These are phyloP conservation scores for Synchiropus splendidus DNA, from an alignment of 2,113 vertebrate genomes.

Conservation along the genomic window DNA sequence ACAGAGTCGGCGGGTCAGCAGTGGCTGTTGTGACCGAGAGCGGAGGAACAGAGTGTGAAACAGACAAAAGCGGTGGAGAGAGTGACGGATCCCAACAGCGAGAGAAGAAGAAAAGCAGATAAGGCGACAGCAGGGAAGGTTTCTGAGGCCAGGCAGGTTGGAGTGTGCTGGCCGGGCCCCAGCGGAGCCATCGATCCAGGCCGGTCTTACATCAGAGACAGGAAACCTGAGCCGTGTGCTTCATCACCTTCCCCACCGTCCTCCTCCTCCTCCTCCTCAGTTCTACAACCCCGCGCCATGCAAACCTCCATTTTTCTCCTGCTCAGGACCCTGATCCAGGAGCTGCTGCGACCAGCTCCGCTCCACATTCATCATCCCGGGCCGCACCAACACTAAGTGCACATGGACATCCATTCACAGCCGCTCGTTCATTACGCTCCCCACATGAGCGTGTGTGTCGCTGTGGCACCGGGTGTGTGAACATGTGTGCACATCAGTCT, in stretches of 20 bases:
- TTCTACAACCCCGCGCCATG: slow-evolving; percentile 31
- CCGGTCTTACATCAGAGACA: slow-evolving; percentile 67
- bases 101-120: slow-evolving; percentile 34
- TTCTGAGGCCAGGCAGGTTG: slow-evolving; percentile 45
- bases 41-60: slow-evolving; percentile 5
- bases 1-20: too few species aligned
- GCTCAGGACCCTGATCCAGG: slow-evolving; percentile 12
- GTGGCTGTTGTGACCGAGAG: slow-evolving; percentile 13
- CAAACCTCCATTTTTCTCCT: slow-evolving; percentile 8
- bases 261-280: slow-evolving; percentile 37
- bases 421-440: slow-evolving; percentile 51
- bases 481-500: slow-evolving; percentile 29
- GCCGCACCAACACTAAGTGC: slow-evolving; percentile 51
- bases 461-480: slow-evolving; percentile 28
- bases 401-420: slow-evolving; percentile 59
- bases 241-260: slow-evolving; percentile 59
- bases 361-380: slow-evolving; percentile 51
- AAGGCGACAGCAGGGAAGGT: slow-evolving; percentile 36
- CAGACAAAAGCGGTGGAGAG: slow-evolving; percentile 9
- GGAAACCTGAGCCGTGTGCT: slow-evolving; percentile 64
- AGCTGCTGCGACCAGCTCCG: slow-evolving; percentile 30
- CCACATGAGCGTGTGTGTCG: slow-evolving; percentile 18
- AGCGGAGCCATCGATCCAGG: slow-evolving; percentile 62
- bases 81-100: slow-evolving; percentile 33
- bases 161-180: slow-evolving; percentile 58